A percentile compares a stretch with the other conserved stretches of the same genome.
Conservation (phyloP, 92 coral and sea anemone genomes). For the Montipora capitata region DNA sequence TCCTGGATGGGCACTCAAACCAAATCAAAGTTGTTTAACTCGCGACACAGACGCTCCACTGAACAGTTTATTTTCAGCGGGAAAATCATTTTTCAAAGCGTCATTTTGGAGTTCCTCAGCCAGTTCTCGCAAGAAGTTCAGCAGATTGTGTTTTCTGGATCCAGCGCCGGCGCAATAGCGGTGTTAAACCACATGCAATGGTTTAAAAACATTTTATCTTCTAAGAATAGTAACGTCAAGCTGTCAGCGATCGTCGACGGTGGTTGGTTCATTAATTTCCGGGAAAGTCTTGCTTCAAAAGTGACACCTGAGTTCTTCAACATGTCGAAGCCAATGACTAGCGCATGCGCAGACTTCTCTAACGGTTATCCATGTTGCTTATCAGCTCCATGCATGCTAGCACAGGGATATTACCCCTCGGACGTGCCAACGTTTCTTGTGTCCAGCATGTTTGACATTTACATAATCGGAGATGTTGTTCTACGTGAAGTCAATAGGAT, state of each 20-base stretch:
- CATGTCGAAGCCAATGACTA: slow-evolving; percentile 13
- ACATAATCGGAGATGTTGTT: slow-evolving; percentile 41
- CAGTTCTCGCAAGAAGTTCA: slow-evolving; percentile 22
- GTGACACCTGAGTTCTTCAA: slow-evolving; percentile 30
- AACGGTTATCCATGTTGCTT: slow-evolving; percentile 72
- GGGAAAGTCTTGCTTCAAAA: slow-evolving; percentile 47
- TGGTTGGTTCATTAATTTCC: slow-evolving; percentile 79
- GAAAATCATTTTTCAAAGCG: slow-evolving; percentile 71
- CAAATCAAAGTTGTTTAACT: not conserved
- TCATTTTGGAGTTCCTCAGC: slow-evolving; percentile 51
- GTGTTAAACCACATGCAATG: slow-evolving; percentile 58
- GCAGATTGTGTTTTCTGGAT: slow-evolving; percentile 62
- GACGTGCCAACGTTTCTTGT: slow-evolving; percentile 57
- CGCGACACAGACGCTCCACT: not conserved
- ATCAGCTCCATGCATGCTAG: slow-evolving; percentile 63
- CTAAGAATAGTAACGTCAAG: slow-evolving; percentile 13
- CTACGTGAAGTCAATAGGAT: slow-evolving; percentile 13
- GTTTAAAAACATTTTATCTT: slow-evolving; percentile 21
- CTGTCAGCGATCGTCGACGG: slow-evolving; percentile 61
- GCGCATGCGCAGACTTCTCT: slow-evolving; percentile 61
- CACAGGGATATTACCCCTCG: slow-evolving; percentile 61
- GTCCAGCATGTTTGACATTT: slow-evolving; percentile 67
- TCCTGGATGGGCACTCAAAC: slow-evolving; percentile 68
- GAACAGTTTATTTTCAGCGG: slow-evolving; percentile 68
- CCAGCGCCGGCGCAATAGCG: slow-evolving; percentile 76